A percentile compares a stretch with the other conserved stretches of the same genome.
Conservation (phyloP, 1,140 invertebrate genomes). For the Protaetia brevitarsis region DNA sequence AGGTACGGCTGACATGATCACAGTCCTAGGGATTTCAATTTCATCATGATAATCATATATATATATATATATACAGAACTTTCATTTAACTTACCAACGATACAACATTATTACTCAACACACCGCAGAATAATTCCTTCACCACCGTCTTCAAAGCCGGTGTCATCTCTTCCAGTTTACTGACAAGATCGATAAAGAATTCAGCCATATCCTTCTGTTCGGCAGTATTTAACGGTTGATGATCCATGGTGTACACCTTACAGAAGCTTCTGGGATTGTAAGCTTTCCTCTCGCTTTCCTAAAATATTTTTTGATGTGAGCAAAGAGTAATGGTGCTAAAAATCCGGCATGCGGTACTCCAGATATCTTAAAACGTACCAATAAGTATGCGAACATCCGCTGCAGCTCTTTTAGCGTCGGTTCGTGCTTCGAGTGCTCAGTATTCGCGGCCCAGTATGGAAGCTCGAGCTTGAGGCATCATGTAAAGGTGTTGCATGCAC, state of each 20-base stretch:
- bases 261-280: constrained; percentile 95
- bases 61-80: constrained; percentile 6
- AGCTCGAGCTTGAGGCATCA: constrained; percentile 88
- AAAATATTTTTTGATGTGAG: too few species aligned
- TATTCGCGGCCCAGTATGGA: constrained; percentile 73
- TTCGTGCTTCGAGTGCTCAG: constrained; percentile 65
- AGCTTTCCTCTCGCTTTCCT: constrained; percentile 91
- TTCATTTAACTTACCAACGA: constrained; percentile 62
- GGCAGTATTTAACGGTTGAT: constrained; percentile 90
- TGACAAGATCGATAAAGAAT: constrained; percentile 95
- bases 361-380: constrained; percentile 56
- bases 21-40: constrained; percentile 67
- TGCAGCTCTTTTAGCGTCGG: constrained; percentile 83
- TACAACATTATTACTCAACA: constrained; percentile 91
- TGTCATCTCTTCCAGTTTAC: constrained; percentile 94
- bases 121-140: constrained; percentile 89
- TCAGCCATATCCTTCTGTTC: constrained; percentile 99
- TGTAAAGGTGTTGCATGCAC: constrained; percentile 94
- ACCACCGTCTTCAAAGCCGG: constrained; percentile 85
- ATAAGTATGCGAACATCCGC: constrained; percentile 91
- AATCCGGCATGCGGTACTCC: too few species aligned
- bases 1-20: constrained; percentile 86
- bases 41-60: constrained; percentile 12
- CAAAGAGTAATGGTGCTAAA: background rate
- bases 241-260: constrained; percentile 95